Conservation (phyloP, 2,888 invertebrate genomes). For the Melanophora roralis region DNA sequence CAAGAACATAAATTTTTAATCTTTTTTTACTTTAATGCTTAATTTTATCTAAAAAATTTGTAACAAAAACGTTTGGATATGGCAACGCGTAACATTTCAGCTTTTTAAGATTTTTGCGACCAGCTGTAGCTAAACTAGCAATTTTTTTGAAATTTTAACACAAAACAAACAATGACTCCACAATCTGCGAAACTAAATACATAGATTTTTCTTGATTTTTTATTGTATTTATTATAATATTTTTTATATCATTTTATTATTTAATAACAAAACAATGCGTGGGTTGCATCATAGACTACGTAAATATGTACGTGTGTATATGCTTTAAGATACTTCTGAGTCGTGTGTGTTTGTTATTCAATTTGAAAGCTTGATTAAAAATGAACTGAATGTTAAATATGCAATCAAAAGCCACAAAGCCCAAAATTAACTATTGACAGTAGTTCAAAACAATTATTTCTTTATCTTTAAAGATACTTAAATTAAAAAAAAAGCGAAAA, state of each 20-base stretch:
- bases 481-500: too few species aligned
- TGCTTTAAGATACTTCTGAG: background rate
- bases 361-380: conserved; percentile 22
- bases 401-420: background rate
- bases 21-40: too few species aligned
- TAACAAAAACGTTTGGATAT: conserved; percentile 1
- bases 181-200: conserved; percentile 39
- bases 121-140: conserved; percentile 33
- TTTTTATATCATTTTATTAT: conserved; percentile 16
- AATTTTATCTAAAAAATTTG: too few species aligned
- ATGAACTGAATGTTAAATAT: conserved; percentile 39
- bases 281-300: conserved; percentile 54
- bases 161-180: conserved; percentile 23
- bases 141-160: background rate
- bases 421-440: conserved; percentile 15
- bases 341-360: background rate
- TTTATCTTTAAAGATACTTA: background rate
- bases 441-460: background rate
- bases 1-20: too few species aligned
- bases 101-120: conserved; percentile 17
- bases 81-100: conserved; percentile 6
- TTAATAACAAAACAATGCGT: conserved; percentile 49
- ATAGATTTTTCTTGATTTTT: conserved; percentile 23
- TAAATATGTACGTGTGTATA: background rate
- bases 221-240: too few species aligned